phyloP scores from a whole-genome alignment of 2,797 vertebrate species.

The Intellagama lesueurii region DNA sequence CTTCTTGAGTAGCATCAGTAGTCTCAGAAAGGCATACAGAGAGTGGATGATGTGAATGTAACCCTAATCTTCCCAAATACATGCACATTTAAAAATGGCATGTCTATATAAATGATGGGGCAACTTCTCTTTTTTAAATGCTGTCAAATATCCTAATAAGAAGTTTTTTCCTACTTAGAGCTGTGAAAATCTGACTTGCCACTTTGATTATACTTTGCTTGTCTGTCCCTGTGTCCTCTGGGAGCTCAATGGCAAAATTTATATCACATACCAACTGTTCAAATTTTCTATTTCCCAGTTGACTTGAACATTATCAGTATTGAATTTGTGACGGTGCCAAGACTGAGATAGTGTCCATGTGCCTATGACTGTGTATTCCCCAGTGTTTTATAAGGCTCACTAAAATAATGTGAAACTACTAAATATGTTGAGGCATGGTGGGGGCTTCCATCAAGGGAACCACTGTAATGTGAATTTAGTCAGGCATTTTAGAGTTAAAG shows the following conservation, averaged over 20 bases:
- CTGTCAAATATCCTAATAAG: fast-evolving
- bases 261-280: neutral
- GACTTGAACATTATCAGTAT: slow-evolving; percentile 12
- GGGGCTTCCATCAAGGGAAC: neutral
- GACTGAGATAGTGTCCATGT: neutral
- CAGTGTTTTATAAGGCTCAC: neutral
- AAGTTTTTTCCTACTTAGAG: neutral
- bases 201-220: neutral
- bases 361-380: neutral
- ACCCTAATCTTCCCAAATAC: neutral
- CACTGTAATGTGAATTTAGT: neutral
- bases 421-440: neutral
- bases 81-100: neutral
- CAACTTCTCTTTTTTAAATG: neutral
- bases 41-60: neutral
- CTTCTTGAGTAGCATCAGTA: slow-evolving; percentile 23
- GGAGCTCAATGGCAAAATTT: neutral
- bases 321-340: neutral
- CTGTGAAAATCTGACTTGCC: neutral
- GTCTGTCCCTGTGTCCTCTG: fast-evolving
- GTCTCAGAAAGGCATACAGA: neutral
- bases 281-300: slow-evolving; percentile 25
- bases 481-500: neutral
- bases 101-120: neutral
- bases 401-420: neutral